Evolutionary conservation across 1,140 invertebrate genomes (phyloP).

Genomic region (Calephelis nemesis): DNA sequence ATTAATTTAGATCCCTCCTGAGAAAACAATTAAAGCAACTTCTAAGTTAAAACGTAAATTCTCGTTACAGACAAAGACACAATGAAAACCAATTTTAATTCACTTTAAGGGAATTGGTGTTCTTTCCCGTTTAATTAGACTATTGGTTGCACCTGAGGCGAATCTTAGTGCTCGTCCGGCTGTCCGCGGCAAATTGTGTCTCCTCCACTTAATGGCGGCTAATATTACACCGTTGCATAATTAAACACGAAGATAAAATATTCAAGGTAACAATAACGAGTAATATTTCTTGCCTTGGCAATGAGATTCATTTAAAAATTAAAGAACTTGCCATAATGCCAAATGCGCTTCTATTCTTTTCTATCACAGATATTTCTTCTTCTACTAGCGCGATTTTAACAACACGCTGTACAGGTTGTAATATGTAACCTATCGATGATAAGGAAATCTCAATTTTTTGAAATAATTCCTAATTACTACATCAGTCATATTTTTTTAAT

Average conservation of each 20-base stretch:
- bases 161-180: slow-evolving; percentile 33
- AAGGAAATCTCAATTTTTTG: too few relatives aligned
- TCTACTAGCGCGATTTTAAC: too few relatives aligned
- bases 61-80: slow-evolving; percentile 42
- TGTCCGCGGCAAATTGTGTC: slow-evolving; percentile 50
- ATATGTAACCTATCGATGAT: too few relatives aligned
- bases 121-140: slow-evolving; percentile 68
- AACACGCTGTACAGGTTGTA: too few relatives aligned
- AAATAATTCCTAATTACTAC: too few relatives aligned
- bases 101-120: slow-evolving; percentile 50
- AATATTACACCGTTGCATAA: slow-evolving; percentile 36
- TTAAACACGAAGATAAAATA: slow-evolving; percentile 15
- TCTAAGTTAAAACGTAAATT: slow-evolving; percentile 42
- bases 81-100: slow-evolving; percentile 59
- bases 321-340: too few relatives aligned
- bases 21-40: slow-evolving; percentile 37
- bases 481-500: too few relatives aligned
- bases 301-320: too few relatives aligned
- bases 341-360: too few relatives aligned
- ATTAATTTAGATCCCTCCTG: slow-evolving; percentile 31
- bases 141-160: slow-evolving; percentile 65
- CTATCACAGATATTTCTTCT: too few relatives aligned
- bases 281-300: too few relatives aligned
- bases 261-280: too few relatives aligned
- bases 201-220: slow-evolving; percentile 39